Evolutionary conservation across 2,888 invertebrate genomes (phyloP).

Genomic region (Liodrosophila aerea): DNA sequence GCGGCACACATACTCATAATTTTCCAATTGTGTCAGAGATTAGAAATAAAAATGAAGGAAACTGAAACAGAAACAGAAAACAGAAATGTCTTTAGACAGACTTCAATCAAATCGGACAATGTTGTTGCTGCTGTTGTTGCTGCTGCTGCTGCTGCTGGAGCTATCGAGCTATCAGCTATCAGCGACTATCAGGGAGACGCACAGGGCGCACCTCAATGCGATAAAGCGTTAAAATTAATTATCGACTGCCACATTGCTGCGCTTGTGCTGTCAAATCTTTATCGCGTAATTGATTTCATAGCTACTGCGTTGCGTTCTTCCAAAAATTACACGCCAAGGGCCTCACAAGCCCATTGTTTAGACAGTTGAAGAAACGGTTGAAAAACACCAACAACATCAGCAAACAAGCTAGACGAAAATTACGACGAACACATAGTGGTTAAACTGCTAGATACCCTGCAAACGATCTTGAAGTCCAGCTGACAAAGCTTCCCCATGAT

Average conservation of each 20-base stretch:
- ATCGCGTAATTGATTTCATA: slow-evolving; percentile 78
- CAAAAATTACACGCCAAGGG: slow-evolving; percentile 63
- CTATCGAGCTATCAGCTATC: slow-evolving; percentile 54
- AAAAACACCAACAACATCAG: slow-evolving; percentile 16
- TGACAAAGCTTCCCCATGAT: no score
- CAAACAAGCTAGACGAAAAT: slow-evolving; percentile 10
- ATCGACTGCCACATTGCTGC: slow-evolving; percentile 75
- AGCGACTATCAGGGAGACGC: slow-evolving; percentile 55
- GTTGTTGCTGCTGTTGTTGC: slow-evolving; percentile 29
- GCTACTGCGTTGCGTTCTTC: slow-evolving; percentile 75
- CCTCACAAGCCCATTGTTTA: slow-evolving; percentile 52
- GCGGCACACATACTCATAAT: slow-evolving; percentile 44
- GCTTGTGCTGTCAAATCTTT: slow-evolving; percentile 78
- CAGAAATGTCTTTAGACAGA: slow-evolving; percentile 61
- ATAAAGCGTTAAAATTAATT: slow-evolving; percentile 79
- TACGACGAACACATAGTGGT: neutral
- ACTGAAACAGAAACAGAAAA: slow-evolving; percentile 1
- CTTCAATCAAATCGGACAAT: slow-evolving; percentile 71
- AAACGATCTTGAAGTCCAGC: neutral
- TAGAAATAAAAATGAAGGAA: slow-evolving; percentile 29
- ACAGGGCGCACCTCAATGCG: slow-evolving; percentile 70
- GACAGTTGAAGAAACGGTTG: slow-evolving; percentile 53
- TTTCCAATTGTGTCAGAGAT: slow-evolving; percentile 72
- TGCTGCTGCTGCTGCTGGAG: slow-evolving; percentile 10
- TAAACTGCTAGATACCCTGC: slow-evolving; percentile 19